Percentiles rank a stretch among this genome's conserved stretches.
These are phyloP conservation scores for Pan paniscus DNA, from an alignment of 2,113 vertebrate genomes.

Conservation along the genomic window DNA sequence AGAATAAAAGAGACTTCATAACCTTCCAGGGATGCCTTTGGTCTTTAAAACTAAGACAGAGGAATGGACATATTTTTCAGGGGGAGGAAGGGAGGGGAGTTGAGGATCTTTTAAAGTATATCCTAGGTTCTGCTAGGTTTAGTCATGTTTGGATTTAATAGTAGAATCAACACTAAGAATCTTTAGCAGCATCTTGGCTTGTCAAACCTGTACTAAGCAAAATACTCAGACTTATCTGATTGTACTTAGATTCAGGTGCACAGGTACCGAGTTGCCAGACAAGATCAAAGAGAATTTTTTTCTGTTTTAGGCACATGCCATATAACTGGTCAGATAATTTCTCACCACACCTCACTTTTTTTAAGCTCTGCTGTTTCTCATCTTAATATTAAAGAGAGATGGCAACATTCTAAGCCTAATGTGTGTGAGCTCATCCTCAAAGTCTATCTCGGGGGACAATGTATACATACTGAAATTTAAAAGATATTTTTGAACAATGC, in stretches of 20 bases:
- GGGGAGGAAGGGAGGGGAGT: too few relatives aligned
- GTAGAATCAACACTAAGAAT: conserved; percentile 50
- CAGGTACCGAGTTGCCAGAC: conserved; percentile 15
- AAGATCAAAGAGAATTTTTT: conserved; percentile 24
- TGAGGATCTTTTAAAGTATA: conserved; percentile 5
- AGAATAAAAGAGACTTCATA: conserved; percentile 49
- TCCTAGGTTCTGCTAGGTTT: conserved; percentile 30
- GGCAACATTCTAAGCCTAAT: not conserved
- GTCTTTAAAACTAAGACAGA: conserved; percentile 40
- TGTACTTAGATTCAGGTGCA: not conserved
- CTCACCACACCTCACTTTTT: not conserved
- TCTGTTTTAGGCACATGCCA: not conserved
- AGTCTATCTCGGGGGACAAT: not conserved
- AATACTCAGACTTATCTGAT: conserved; percentile 46
- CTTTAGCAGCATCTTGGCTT: conserved; percentile 29
- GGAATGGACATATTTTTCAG: conserved; percentile 26
- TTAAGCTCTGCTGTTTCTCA: not conserved
- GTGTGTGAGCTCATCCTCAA: not conserved
- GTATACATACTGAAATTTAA: not conserved
- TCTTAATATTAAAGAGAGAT: not conserved
- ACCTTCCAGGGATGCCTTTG: conserved; percentile 35
- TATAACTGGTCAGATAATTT: conserved; percentile 31
- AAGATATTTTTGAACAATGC: not conserved
- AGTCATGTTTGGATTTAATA: conserved; percentile 36
- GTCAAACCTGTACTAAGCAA: conserved; percentile 30